Percentiles rank a stretch among this genome's conserved stretches.
Conservation (phyloP, 2,113 vertebrate genomes). For the Megatriorchis doriae region DNA sequence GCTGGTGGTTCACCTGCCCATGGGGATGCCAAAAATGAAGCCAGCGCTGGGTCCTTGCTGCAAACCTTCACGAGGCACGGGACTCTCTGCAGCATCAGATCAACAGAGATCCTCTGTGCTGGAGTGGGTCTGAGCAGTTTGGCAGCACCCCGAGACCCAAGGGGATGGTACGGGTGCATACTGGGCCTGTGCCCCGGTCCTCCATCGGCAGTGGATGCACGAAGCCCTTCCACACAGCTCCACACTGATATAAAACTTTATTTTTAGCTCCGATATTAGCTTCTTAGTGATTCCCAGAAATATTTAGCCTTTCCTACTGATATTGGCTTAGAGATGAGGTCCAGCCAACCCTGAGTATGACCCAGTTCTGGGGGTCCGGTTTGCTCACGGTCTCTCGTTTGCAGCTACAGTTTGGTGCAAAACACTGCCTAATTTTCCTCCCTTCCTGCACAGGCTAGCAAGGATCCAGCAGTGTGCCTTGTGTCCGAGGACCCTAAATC, state of each 20-base stretch:
- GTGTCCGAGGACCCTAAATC: not conserved
- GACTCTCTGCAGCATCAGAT: not conserved
- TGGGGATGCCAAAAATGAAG: not conserved
- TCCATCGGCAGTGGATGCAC: not conserved
- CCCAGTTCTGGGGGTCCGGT: not conserved
- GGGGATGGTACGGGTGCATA: not conserved
- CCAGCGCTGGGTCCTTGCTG: not conserved
- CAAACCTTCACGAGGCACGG: fast-evolving
- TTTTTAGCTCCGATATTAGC: not conserved
- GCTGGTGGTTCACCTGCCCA: not conserved
- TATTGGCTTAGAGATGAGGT: not conserved
- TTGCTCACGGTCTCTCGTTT: fast-evolving
- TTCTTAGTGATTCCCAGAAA: not conserved
- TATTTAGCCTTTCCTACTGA: not conserved
- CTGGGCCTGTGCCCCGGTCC: not conserved
- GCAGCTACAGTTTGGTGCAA: not conserved
- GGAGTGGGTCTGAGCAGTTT: not conserved
- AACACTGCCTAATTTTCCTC: not conserved
- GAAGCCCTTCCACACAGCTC: not conserved
- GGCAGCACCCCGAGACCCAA: not conserved
- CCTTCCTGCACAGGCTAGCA: not conserved
- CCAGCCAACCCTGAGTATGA: not conserved
- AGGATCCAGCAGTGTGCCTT: not conserved
- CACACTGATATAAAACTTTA: not conserved
- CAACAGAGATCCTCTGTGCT: not conserved